Evolutionary conservation across 1,140 invertebrate genomes (phyloP).

Genomic region (Aphidius ervi): DNA sequence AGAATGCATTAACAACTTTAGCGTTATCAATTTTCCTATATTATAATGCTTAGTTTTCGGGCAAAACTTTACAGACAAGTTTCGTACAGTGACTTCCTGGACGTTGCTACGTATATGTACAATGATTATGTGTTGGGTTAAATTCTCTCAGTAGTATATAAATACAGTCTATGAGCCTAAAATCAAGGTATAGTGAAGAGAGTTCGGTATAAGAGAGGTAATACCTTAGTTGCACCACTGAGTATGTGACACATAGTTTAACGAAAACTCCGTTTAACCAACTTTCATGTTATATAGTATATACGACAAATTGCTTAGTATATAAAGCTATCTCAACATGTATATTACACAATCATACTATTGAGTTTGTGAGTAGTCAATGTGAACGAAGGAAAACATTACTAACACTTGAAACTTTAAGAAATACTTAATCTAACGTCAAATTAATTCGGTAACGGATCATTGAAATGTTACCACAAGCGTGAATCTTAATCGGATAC

Average conservation of each 20-base stretch:
- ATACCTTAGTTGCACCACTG: constrained; percentile 22
- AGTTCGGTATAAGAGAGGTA: constrained; percentile 23
- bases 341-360: background rate
- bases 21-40: constrained; percentile 40
- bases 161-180: background rate
- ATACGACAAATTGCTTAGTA: constrained; percentile 15
- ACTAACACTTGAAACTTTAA: background rate
- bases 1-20: constrained; percentile 43
- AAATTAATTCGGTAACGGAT: constrained; percentile 2
- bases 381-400: background rate
- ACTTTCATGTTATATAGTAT: constrained; percentile 11
- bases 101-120: constrained; percentile 1
- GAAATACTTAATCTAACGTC: background rate
- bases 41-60: constrained; percentile 25
- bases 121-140: constrained; percentile 5
- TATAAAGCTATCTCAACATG: background rate
- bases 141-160: no score
- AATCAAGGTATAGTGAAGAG: background rate
- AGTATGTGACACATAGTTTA: constrained; percentile 41
- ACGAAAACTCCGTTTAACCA: constrained; percentile 34
- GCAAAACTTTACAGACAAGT: constrained; percentile 14
- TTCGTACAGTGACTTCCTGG: constrained; percentile 21
- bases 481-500: no score
- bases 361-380: background rate
- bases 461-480: background rate